These are phyloP conservation scores for Andrena camellia DNA, from an alignment of 2,888 invertebrate genomes.

Conservation along the genomic window DNA sequence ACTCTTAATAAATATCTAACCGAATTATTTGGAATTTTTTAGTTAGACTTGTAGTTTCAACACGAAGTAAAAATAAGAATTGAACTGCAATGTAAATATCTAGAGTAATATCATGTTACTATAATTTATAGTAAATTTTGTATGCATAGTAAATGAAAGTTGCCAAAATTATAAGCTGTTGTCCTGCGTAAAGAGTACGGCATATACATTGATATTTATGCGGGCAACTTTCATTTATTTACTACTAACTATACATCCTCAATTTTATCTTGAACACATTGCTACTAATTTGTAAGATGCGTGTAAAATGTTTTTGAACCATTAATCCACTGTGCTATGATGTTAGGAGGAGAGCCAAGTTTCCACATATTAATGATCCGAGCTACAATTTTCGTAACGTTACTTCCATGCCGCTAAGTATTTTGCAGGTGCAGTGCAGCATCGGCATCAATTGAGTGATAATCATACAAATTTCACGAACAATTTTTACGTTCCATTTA, in stretches of 20 bases:
- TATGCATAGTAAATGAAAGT: conserved; percentile 82
- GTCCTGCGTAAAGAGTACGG: conserved; percentile 24
- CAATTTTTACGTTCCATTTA: conserved; percentile 76
- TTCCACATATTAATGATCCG: conserved; percentile 68
- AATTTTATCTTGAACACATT: conserved; percentile 75
- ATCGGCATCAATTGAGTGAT: conserved; percentile 80
- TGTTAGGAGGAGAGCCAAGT: conserved; percentile 71
- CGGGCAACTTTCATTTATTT: conserved; percentile 80
- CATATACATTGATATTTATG: conserved; percentile 18
- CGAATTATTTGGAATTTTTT: not conserved
- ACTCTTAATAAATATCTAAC: not conserved
- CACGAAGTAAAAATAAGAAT: conserved; percentile 57
- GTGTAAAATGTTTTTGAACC: conserved; percentile 71
- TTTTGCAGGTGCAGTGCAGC: conserved; percentile 84
- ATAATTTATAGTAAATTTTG: conserved; percentile 81
- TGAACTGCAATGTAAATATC: conserved; percentile 82
- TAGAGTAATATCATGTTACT: conserved; percentile 81
- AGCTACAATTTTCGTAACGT: conserved; percentile 72
- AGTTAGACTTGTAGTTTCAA: not conserved
- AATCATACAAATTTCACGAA: conserved; percentile 75
- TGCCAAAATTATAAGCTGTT: conserved; percentile 63
- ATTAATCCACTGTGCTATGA: conserved; percentile 72
- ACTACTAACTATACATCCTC: conserved; percentile 71
- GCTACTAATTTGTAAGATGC: conserved; percentile 77
- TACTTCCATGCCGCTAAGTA: conserved; percentile 82